These are phyloP conservation scores for Pilophorus perplexus DNA, from an alignment of 2,888 invertebrate species.

Conservation along the genomic window DNA sequence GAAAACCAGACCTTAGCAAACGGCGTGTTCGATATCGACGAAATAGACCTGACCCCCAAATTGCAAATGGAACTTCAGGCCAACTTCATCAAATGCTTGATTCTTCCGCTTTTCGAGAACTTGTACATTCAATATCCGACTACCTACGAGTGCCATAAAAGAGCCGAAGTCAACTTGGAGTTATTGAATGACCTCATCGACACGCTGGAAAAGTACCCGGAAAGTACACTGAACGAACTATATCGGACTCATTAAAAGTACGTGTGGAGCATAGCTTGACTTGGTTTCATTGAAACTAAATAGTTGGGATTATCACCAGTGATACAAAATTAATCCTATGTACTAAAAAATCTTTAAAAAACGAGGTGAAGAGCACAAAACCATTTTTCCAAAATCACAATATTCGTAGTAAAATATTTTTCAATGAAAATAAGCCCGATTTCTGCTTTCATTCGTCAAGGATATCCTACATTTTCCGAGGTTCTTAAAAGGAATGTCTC, in stretches of 20 bases:
- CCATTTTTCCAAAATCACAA: no score
- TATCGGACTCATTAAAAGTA: not conserved
- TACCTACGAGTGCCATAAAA: slow-evolving; percentile 28
- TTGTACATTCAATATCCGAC: slow-evolving; percentile 35
- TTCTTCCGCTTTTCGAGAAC: slow-evolving; percentile 37
- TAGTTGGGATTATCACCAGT: no score
- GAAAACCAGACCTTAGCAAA: no score
- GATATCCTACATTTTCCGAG: no score
- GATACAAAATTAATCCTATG: no score
- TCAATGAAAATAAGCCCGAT: no score
- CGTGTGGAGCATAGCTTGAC: not conserved
- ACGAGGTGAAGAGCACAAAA: no score
- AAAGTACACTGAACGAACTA: slow-evolving; percentile 5
- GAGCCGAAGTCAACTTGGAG: slow-evolving; percentile 7
- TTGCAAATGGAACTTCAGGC: slow-evolving; percentile 28
- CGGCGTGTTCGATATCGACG: slow-evolving; percentile 33
- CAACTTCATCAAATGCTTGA: slow-evolving; percentile 35
- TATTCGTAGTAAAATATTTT: no score
- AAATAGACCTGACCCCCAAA: slow-evolving; percentile 7
- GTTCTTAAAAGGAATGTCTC: no score
- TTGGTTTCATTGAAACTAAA: no score
- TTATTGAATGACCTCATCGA: slow-evolving; percentile 15
- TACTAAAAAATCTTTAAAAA: no score
- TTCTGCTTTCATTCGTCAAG: no score
- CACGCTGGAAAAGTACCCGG: not conserved